Evolutionary conservation across 2,888 invertebrate genomes (phyloP), one percentile per base, ranked within the genome.

Genomic region (Steromphala cineraria): DNA sequence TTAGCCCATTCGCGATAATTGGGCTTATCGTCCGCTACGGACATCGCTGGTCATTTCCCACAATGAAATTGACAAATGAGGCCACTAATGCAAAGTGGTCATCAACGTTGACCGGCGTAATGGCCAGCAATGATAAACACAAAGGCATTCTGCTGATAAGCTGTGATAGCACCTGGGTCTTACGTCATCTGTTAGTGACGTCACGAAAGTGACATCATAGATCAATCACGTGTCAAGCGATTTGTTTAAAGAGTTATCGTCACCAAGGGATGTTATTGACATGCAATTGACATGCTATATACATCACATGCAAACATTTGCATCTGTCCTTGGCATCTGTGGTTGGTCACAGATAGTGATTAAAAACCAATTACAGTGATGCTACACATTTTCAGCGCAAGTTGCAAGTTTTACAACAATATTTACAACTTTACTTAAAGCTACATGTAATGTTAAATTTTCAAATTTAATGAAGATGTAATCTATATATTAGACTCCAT

Each of bases 1-100:
- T 62, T 62, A 62, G 62, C 3, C 62, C 62, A 62, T 62, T 62
- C 62, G 4, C 62, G 24, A 24, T 62, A 62, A 62, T 62, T 62
- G 62, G 28, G 15, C 28, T 24, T 62, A 62, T 62, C 62, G 24
- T 17, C 15, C 28, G 24, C 28, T 62, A 62, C 62, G 24, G 28
- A 28, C 62, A 62, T 62, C 62, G 21, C 62, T 62, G 62, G 62
- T 24, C 62, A 62, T 62, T 62, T 62, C 62, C 62, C 62, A 62
- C 62, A 62, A 62, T 62, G 62, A 62, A 62, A 62, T 62, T 62
- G 62, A 62, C 62, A 62, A 62, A 62, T 62, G 62, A 62, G 62
- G 62, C 24, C 17, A 28, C 28, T 24, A 62, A 62, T 28, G 24
- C 28, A 62, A 24, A 62, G 15, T 24, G 62, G 62, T 62, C 62